These are phyloP conservation scores for Phrynocephalus guinanensis DNA, from an alignment of 2,797 vertebrate genomes.

Conservation along the genomic window DNA sequence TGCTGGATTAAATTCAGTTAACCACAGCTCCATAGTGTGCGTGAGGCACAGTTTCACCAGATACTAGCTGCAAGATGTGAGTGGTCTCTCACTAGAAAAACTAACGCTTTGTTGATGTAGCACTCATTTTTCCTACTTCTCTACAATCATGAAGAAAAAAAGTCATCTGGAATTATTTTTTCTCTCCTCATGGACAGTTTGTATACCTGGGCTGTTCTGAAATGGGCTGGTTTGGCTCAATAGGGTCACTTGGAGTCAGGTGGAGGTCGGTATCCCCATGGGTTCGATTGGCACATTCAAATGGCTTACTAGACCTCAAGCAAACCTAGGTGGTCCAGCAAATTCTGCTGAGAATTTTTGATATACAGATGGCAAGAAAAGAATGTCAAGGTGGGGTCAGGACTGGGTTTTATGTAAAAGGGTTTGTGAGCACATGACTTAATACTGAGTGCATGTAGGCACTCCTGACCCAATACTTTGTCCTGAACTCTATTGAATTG, in stretches of 20 bases:
- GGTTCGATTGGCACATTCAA: not conserved
- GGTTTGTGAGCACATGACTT: not conserved
- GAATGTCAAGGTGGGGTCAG: not conserved
- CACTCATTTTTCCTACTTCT: not conserved
- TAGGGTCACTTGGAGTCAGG: no score
- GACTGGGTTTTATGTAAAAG: not conserved
- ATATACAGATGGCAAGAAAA: not conserved
- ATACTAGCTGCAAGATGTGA: conserved; percentile 38
- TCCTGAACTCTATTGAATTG: not conserved
- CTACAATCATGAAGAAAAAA: not conserved
- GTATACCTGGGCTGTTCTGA: no score
- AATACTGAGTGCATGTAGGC: conserved; percentile 16
- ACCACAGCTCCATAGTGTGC: not conserved
- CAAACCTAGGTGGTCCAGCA: no score
- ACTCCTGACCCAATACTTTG: not conserved
- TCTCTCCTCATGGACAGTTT: not conserved
- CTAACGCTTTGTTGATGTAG: not conserved
- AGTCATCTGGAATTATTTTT: not conserved
- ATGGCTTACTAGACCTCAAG: not conserved
- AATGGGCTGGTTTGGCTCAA: no score
- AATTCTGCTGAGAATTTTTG: conserved; percentile 1
- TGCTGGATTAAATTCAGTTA: not conserved
- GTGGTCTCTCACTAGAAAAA: not conserved
- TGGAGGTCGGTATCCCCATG: no score
- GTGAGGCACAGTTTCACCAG: conserved; percentile 46